Conservation (phyloP, 2,113 vertebrate genomes). For the Ailurus styani region DNA sequence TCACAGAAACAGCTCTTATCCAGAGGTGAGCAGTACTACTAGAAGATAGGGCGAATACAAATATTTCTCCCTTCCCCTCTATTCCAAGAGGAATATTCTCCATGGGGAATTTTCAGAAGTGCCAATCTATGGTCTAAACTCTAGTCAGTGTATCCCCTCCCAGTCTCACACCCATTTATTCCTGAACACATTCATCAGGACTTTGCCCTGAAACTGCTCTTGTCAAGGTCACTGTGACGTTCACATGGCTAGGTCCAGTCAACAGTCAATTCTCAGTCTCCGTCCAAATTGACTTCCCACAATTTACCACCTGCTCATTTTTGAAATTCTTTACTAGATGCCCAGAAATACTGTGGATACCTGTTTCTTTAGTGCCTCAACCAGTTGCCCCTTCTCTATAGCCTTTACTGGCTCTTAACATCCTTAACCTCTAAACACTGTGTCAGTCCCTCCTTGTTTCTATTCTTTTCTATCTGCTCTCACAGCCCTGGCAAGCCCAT, state of each 20-base stretch:
- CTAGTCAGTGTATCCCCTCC: not conserved
- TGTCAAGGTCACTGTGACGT: not conserved
- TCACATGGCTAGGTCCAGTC: not conserved
- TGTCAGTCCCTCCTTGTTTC: not conserved
- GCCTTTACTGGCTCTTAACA: not conserved
- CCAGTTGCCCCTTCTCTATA: not conserved
- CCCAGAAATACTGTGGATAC: not conserved
- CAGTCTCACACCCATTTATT: not conserved
- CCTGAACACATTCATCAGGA: not conserved
- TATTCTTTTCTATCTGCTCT: not conserved
- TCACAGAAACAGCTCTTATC: not conserved
- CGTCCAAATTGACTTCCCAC: not conserved
- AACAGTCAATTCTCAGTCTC: not conserved
- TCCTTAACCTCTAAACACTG: not conserved
- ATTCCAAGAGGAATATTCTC: not conserved
- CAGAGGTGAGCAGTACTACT: not conserved
- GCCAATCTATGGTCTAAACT: not conserved
- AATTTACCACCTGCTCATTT: not conserved
- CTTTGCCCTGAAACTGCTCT: not conserved
- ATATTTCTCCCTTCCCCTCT: not conserved
- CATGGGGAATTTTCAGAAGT: not conserved
- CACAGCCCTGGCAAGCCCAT: not conserved
- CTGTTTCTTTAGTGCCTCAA: not conserved
- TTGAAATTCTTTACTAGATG: not conserved
- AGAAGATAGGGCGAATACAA: not conserved